Evolutionary conservation across 2,113 vertebrate genomes (phyloP).

Genomic region (Donacobius atricapilla): DNA sequence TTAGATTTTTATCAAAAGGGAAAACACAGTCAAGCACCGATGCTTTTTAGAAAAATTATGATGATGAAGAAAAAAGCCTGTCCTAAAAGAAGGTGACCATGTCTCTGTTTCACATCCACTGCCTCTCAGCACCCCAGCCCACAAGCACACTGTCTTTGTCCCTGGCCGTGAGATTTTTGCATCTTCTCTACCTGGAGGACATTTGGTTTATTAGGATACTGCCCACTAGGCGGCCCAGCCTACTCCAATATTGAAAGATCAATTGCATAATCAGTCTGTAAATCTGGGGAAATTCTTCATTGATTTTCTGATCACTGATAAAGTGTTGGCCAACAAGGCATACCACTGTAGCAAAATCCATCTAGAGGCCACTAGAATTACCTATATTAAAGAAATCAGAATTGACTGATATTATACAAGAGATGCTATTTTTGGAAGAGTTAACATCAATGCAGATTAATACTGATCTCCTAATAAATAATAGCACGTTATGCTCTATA

Average conservation of each 20-base stretch:
- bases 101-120: background rate
- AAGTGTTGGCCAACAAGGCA: background rate
- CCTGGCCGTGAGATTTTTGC: background rate
- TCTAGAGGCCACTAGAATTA: too few species aligned
- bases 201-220: background rate
- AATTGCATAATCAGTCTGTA: background rate
- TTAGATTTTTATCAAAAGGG: background rate
- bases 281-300: background rate
- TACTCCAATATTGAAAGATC: background rate
- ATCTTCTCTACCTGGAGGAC: background rate
- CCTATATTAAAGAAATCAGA: background rate
- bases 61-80: background rate
- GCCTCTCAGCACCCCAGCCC: background rate
- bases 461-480: background rate
- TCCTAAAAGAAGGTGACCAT: background rate
- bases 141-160: background rate
- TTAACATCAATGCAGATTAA: background rate
- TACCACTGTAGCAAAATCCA: background rate
- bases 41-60: background rate
- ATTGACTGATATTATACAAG: background rate
- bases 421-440: background rate
- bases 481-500: fast-evolving
- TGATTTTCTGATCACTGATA: background rate
- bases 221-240: background rate
- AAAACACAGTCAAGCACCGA: background rate